A percentile compares a stretch with the other conserved stretches of the same genome.
Conservation (phyloP, 1,140 invertebrate genomes). For the Scaptomyza pallida region DNA sequence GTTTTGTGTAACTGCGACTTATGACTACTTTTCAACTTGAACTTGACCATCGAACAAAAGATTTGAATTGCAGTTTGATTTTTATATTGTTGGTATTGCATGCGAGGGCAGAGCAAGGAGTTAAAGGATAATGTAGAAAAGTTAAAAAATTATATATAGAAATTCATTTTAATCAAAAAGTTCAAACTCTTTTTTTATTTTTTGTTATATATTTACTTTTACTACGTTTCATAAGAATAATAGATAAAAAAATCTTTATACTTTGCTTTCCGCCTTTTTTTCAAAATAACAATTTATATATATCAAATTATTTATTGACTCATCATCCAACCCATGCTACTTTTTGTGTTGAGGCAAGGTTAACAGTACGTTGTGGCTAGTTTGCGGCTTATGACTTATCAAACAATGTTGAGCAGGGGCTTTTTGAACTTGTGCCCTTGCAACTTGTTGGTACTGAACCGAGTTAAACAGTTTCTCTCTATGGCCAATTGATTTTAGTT, state of each 20-base stretch:
- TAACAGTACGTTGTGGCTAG: constrained; percentile 21
- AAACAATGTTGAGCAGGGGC: constrained; percentile 20
- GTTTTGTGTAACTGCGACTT: constrained; percentile 43
- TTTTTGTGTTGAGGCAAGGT: constrained; percentile 23
- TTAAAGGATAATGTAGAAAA: neutral
- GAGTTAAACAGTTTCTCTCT: constrained; percentile 26
- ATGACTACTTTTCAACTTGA: constrained; percentile 64
- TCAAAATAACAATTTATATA: no score
- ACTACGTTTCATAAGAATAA: no score
- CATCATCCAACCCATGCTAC: neutral
- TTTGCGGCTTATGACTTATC: constrained; percentile 36
- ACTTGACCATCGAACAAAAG: constrained; percentile 51
- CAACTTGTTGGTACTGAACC: neutral
- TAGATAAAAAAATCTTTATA: no score
- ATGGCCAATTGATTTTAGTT: constrained; percentile 67
- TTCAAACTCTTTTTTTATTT: no score
- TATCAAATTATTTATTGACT: no score
- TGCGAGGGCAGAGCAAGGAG: neutral
- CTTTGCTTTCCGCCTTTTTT: no score
- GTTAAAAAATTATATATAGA: no score
- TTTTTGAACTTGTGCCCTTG: neutral
- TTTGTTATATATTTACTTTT: no score
- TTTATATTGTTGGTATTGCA: constrained; percentile 15
- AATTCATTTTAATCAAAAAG: no score
- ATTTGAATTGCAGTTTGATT: constrained; percentile 41